These are phyloP conservation scores for Pyrochroa serraticornis DNA, from an alignment of 2,888 invertebrate genomes.

Conservation along the genomic window DNA sequence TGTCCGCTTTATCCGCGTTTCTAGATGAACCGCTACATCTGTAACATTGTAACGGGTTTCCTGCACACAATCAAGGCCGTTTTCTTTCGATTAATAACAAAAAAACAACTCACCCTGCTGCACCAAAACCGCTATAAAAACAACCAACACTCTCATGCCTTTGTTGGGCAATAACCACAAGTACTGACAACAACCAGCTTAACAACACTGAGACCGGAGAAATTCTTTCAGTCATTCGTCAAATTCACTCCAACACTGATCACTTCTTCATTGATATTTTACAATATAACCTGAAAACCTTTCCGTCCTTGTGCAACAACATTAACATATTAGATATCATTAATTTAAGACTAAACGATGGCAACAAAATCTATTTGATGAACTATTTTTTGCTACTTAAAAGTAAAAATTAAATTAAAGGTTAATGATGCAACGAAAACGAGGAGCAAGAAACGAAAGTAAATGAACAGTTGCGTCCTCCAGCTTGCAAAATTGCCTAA, in stretches of 20 bases:
- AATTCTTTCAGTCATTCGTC: conserved; percentile 8
- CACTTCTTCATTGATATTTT: conserved; percentile 11
- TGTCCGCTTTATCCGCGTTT: conserved; percentile 26
- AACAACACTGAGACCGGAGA: not conserved
- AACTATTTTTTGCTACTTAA: not conserved
- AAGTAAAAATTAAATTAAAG: no score
- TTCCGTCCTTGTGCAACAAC: conserved; percentile 29
- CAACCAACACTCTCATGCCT: conserved; percentile 13
- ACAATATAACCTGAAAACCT: conserved; percentile 28
- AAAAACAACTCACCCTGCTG: conserved; percentile 10
- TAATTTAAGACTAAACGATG: not conserved
- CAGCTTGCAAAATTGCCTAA: no score
- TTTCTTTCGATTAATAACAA: not conserved
- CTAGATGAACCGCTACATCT: conserved; percentile 25
- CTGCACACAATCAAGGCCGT: conserved; percentile 7
- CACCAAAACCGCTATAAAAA: conserved; percentile 8
- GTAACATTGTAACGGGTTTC: conserved; percentile 22
- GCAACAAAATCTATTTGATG: not conserved
- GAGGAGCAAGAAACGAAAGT: no score
- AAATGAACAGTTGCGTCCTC: no score
- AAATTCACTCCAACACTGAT: conserved; percentile 7
- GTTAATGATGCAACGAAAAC: no score
- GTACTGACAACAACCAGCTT: not conserved
- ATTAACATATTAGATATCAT: conserved; percentile 20
- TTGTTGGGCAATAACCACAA: not conserved